phyloP scores from a whole-genome alignment of 2,888 invertebrate species.

The Drosophila bunnanda region DNA sequence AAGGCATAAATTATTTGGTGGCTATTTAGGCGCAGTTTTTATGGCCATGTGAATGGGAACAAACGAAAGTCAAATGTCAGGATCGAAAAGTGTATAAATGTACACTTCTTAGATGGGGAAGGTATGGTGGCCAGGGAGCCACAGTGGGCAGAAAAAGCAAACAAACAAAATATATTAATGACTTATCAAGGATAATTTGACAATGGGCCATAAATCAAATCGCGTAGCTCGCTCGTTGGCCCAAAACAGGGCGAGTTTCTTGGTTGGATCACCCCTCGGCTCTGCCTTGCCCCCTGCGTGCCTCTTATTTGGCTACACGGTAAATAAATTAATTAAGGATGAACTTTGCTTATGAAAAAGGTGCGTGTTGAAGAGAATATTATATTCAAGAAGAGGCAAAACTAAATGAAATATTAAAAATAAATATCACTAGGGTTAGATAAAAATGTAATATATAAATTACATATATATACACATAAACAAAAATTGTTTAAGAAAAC shows the following conservation, averaged over 20 bases:
- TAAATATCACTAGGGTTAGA: no score
- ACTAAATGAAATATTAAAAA: not conserved
- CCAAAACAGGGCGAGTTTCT: slow-evolving; percentile 60
- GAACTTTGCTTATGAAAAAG: not conserved
- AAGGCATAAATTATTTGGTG: slow-evolving; percentile 70
- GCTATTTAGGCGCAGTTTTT: slow-evolving; percentile 64
- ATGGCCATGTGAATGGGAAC: slow-evolving; percentile 67
- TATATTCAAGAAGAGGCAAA: not conserved
- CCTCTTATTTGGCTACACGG: slow-evolving; percentile 6
- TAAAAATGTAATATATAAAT: no score
- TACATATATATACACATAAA: no score
- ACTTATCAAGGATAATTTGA: slow-evolving; percentile 85
- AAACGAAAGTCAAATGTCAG: slow-evolving; percentile 59
- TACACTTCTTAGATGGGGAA: slow-evolving; percentile 24
- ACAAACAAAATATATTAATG: slow-evolving; percentile 83
- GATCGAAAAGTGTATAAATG: slow-evolving; percentile 58
- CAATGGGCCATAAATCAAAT: slow-evolving; percentile 84
- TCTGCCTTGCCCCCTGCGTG: not conserved
- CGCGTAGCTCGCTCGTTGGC: slow-evolving; percentile 53
- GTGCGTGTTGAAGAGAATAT: not conserved
- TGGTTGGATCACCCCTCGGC: slow-evolving; percentile 45
- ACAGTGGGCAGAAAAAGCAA: slow-evolving; percentile 19
- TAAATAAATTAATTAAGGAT: slow-evolving; percentile 5
- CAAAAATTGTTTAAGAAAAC: no score
- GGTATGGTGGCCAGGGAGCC: slow-evolving; percentile 48